Base-by-base conservation (phyloP, 2,888 invertebrate genomes). In the Ypsolopha sequella region DNA sequence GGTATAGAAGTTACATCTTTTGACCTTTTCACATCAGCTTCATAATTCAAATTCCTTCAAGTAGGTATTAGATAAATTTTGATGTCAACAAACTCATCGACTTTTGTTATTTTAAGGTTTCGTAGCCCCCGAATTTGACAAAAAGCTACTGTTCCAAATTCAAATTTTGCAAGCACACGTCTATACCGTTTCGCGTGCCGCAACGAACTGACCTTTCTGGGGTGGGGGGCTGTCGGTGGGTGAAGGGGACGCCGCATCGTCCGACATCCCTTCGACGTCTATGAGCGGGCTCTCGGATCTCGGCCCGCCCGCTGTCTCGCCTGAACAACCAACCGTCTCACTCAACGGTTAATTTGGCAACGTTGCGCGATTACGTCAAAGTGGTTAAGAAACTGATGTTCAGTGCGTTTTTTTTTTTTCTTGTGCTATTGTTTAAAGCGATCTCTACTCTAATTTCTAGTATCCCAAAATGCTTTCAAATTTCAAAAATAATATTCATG, bases 191-290 rank as follows among this genome's bases (percentile, higher is more conserved):
- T 76, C 76, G 62, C 58, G 55, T 55, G 64, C 39, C 49, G 34
- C 62, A 62, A 62, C 63, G 64, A 67, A 91, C 91, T 90, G 90
- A 91, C 91, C 91, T 90, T 88, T 85, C 64, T 64, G 72, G 72
- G 47, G 61, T n/a, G 55, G 56, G 66, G 67, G 65, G 66, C 69
- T 71, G 68, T 55, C 55, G 51, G 54, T 53, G 64, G 60, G 70
- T 61, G 71, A 69, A 68, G 85, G 87, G 68, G 87, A 86, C 62
- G 78, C 76, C 66, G 88, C 87, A 66, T 88, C 87, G 70, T 89
- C 89, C 60, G 90, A 90, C 61, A 90, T 88, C 65, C 89, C 89
- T 79, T 90, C 90, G 73, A 90, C 90, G 80, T 91, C 91, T 70
- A 91, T 89, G 78, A 90, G 88, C 68, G 91, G 91, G 80, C 90